Evolutionary conservation across 92 coral and sea anemone genomes (phyloP).

Genomic region (Phenganax marumi): DNA sequence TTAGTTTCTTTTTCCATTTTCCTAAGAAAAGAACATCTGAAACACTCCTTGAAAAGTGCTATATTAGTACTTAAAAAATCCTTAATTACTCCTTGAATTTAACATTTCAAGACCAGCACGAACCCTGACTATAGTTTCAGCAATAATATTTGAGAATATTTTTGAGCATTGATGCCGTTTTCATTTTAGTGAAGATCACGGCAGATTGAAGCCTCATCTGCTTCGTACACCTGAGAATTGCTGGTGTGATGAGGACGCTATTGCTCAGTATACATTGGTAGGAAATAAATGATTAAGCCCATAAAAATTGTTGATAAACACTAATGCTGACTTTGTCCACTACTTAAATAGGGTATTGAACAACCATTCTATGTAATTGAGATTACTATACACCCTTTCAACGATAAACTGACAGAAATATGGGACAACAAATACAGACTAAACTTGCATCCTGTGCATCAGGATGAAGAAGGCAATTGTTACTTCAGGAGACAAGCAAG

Average conservation of each 20-base stretch:
- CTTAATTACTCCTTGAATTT: too few relatives aligned
- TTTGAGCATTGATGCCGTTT: not conserved
- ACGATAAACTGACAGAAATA: conserved; percentile 45
- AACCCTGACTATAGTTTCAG: not conserved
- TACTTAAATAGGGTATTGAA: conserved; percentile 57
- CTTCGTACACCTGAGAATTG: conserved; percentile 81
- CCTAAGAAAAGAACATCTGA: too few relatives aligned
- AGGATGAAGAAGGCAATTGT: conserved; percentile 88
- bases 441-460: conserved; percentile 75
- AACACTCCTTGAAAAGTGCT: too few relatives aligned
- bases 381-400: conserved; percentile 67
- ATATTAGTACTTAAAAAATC: too few relatives aligned
- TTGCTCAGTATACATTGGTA: conserved; percentile 62
- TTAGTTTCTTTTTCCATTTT: too few relatives aligned
- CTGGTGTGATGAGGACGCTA: conserved; percentile 89
- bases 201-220: conserved; percentile 73
- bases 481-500: conserved; percentile 90
- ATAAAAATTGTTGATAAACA: not conserved
- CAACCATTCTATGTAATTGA: conserved; percentile 70
- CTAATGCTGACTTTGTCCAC: not conserved
- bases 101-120: too few relatives aligned
- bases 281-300: not conserved
- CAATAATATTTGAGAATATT: not conserved
- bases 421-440: conserved; percentile 44
- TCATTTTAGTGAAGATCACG: conserved; percentile 48